phyloP scores from a whole-genome alignment of 2,888 invertebrate species.

The Melipona beecheii region DNA sequence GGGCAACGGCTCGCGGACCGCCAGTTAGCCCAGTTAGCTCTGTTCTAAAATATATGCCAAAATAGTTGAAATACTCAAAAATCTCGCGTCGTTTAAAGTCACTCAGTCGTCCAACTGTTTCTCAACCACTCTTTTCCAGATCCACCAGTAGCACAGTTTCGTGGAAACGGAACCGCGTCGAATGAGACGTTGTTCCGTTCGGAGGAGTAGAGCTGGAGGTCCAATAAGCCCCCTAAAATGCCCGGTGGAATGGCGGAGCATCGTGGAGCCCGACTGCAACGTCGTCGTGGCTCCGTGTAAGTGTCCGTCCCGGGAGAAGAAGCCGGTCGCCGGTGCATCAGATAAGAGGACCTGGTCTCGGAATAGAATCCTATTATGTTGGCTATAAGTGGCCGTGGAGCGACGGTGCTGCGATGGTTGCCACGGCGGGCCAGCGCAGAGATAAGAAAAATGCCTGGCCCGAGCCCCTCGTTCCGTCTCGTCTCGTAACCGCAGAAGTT shows the following conservation, averaged over 20 bases:
- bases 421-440: constrained; percentile 13
- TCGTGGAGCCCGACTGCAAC: constrained; percentile 29
- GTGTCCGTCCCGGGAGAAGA: constrained; percentile 61
- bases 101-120: too few species aligned
- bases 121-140: background rate
- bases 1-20: too few species aligned
- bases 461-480: constrained; percentile 2
- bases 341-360: constrained; percentile 64
- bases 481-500: constrained; percentile 58
- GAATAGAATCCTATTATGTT: constrained; percentile 69
- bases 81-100: too few species aligned
- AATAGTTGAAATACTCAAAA: too few species aligned
- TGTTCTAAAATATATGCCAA: too few species aligned
- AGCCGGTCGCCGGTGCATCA: constrained; percentile 65
- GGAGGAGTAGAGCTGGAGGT: constrained; percentile 21
- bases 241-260: constrained; percentile 47
- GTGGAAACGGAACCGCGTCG: too few species aligned
- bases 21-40: too few species aligned
- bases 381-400: constrained; percentile 59
- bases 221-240: constrained; percentile 65
- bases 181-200: constrained; percentile 42
- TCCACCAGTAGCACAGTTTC: background rate
- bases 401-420: background rate
- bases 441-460: constrained; percentile 64
- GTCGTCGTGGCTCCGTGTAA: constrained; percentile 52